Evolutionary conservation across 2,113 vertebrate species (phyloP), one percentile per base, ranked within the genome.

Genomic region (Scomber scombrus): DNA sequence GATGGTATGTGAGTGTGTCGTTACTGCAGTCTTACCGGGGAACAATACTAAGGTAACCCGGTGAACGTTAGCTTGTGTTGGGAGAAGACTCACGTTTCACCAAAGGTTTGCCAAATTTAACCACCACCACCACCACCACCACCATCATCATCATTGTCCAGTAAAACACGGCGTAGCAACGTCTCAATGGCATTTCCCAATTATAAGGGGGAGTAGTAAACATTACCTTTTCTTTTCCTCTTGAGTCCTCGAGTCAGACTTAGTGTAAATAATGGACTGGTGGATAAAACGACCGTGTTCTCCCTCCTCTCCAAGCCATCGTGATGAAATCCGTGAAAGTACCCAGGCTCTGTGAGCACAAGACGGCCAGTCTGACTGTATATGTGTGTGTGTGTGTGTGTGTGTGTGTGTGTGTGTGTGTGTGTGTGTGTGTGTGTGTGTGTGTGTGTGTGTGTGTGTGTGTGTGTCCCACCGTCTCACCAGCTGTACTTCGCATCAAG

Each of bases 261-360:
- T 43, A 91, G 60, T 80, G 47, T 49, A 81, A 81, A 86, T 49
- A 16, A 55, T 0, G 67, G 31, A 57, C 29, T 12, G 80, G 89
- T 72, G 85, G 86, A 71, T 77, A 61, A 70, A 81, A 78, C 81
- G 56, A 75, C 69, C 80, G 81, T 12, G 64, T 50, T 72, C 74
- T 64, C 26, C 78, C 75, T 80, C 82, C 82, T 63, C 86, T 86
- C 87, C 85, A 68, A 66, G 85, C 75, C 91, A 94, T 93, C 60
- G 76, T 83, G 75, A 63, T 71, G 52, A 66, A 75, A 89, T 78
- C 71, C 69, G 60, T n/a, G 61, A 50, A 66, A 83, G 85, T 56
- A 58, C 4, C 45, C 58, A 5, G 70, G 73, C 21, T 58, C 60
- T 19, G 52, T 14, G 3, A 61, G 47, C 29, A 43, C 31, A 62